Conservation (phyloP, 2,888 invertebrate species). For the Caenorhabditis sp. region DNA sequence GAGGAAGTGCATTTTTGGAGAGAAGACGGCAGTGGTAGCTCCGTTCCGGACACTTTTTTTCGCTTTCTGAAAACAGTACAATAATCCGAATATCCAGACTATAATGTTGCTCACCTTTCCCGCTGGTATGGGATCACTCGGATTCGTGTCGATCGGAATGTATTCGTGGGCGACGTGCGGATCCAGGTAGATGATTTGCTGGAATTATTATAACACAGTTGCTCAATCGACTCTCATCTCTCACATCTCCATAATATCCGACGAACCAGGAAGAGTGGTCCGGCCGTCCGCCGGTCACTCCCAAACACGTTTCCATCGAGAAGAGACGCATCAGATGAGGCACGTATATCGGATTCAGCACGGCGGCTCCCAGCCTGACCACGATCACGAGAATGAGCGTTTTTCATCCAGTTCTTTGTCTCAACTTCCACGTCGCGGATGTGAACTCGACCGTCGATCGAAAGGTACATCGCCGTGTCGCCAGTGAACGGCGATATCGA, state of each 20-base stretch:
- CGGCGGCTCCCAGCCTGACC: slow-evolving; percentile 68
- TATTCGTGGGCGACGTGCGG: slow-evolving; percentile 94
- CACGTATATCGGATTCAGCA: slow-evolving; percentile 84
- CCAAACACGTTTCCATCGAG: slow-evolving; percentile 88
- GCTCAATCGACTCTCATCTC: not conserved
- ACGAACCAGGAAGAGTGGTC: slow-evolving; percentile 94
- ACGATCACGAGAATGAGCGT: slow-evolving; percentile 68
- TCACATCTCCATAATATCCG: slow-evolving; percentile 85
- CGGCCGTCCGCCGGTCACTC: slow-evolving; percentile 93
- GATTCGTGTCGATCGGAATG: slow-evolving; percentile 53
- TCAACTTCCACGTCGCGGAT: slow-evolving; percentile 60
- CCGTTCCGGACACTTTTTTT: slow-evolving; percentile 48
- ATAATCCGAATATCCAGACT: not conserved
- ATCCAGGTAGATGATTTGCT: slow-evolving; percentile 90
- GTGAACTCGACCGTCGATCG: slow-evolving; percentile 66
- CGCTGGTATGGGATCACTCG: not conserved
- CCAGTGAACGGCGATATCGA: slow-evolving; percentile 62
- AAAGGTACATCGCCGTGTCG: slow-evolving; percentile 61
- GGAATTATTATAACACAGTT: slow-evolving; percentile 1
- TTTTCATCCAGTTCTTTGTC: slow-evolving; percentile 70
- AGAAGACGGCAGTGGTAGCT: slow-evolving; percentile 65
- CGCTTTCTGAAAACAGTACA: slow-evolving; percentile 28
- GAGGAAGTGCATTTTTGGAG: slow-evolving; percentile 63
- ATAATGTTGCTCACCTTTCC: slow-evolving; percentile 13
- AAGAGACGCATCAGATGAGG: slow-evolving; percentile 88